Percentiles rank a stretch among this genome's conserved stretches.
phyloP scores from a whole-genome alignment of 2,888 invertebrate species.

The Tolmerus cingulatus region DNA sequence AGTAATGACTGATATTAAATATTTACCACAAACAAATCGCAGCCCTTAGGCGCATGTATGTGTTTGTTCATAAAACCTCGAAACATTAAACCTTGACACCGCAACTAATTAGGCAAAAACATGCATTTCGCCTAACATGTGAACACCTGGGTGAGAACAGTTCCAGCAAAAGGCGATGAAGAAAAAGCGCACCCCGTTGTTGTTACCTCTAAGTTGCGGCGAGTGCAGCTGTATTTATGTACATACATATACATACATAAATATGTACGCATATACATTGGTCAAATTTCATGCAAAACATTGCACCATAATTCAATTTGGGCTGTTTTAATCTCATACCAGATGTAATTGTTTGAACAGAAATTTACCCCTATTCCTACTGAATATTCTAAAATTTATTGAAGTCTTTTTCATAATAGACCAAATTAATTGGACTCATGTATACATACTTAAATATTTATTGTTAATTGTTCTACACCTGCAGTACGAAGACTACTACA shows the following conservation, averaged over 20 bases:
- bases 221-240: neutral
- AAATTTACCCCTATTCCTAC: neutral
- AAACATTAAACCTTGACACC: neutral
- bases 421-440: neutral
- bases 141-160: neutral
- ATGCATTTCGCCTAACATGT: neutral
- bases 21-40: no score
- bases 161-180: neutral
- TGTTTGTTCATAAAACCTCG: neutral
- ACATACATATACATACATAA: neutral
- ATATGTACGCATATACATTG: no score
- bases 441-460: no score
- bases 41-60: neutral
- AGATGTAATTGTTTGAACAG: neutral
- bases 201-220: neutral
- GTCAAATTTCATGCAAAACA: neutral
- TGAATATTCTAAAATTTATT: neutral
- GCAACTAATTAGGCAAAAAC: neutral
- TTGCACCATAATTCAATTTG: neutral
- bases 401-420: neutral
- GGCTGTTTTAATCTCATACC: neutral
- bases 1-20: no score
- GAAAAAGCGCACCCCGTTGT: neutral
- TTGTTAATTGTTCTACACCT: no score
- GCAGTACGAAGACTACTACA: no score